Evolutionary conservation across 2,113 vertebrate species (phyloP).

Genomic region (Corydoras sp.): DNA sequence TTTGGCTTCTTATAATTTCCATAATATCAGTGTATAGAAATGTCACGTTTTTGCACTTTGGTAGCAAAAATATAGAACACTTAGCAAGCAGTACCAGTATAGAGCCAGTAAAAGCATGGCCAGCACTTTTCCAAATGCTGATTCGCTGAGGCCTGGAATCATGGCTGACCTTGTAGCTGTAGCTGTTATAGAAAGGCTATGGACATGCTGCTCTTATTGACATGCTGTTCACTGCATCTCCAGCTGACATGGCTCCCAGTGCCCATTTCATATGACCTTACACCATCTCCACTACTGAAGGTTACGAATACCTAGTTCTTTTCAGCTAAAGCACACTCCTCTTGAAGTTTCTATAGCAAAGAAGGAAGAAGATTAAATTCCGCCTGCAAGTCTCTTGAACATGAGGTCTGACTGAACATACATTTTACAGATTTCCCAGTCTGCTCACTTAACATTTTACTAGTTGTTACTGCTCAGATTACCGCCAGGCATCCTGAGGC

Average conservation of each 20-base stretch:
- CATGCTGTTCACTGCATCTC: constrained; percentile 31
- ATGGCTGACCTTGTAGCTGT: constrained; percentile 21
- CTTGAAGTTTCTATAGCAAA: constrained; percentile 8
- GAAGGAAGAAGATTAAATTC: too few species aligned
- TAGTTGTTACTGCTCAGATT: constrained; percentile 50
- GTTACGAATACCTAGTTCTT: constrained; percentile 30
- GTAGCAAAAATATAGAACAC: too few species aligned
- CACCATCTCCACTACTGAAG: constrained; percentile 2
- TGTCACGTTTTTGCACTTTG: too few species aligned
- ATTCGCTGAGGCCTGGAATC: not conserved
- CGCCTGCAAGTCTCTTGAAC: too few species aligned
- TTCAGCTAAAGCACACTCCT: constrained; percentile 17
- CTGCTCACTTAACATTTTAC: constrained; percentile 54
- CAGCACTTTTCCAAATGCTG: not conserved
- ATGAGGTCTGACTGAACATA: constrained; percentile 42
- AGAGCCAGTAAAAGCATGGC: not conserved
- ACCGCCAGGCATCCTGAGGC: constrained; percentile 49
- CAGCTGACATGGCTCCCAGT: constrained; percentile 22
- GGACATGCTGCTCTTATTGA: constrained; percentile 12
- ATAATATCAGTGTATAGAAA: too few species aligned
- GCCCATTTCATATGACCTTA: constrained; percentile 35
- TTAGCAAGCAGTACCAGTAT: too few species aligned
- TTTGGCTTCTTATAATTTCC: too few species aligned
- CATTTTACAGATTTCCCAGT: constrained; percentile 24
- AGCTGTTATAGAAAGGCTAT: constrained; percentile 3